A percentile compares a stretch with the other conserved stretches of the same genome.
Conservation (phyloP, 2,888 invertebrate genomes). For the Ichneumoninae sp. region DNA sequence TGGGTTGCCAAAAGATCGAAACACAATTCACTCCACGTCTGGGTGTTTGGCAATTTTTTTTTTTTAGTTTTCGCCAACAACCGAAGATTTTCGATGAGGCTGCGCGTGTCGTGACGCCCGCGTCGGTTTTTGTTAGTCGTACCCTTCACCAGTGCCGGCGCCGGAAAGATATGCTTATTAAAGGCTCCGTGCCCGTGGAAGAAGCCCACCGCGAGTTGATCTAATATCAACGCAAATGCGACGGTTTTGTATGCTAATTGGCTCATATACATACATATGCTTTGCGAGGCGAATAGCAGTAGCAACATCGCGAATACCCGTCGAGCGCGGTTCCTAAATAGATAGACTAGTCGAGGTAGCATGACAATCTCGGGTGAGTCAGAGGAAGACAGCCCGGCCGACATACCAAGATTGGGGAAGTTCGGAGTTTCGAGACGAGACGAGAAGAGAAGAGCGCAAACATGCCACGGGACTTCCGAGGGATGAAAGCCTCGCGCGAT, state of each 20-base stretch:
- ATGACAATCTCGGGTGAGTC: not conserved
- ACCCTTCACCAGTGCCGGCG: not conserved
- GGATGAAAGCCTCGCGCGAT: conserved; percentile 50
- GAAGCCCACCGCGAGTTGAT: conserved; percentile 48
- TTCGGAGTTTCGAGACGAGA: conserved; percentile 30
- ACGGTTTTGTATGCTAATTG: conserved; percentile 80
- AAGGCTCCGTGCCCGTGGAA: conserved; percentile 53
- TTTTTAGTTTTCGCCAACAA: not conserved
- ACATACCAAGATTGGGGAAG: conserved; percentile 14
- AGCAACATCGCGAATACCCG: conserved; percentile 51
- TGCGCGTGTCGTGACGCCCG: not conserved
- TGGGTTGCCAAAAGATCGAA: not conserved
- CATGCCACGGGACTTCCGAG: conserved; percentile 43
- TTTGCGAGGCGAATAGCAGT: conserved; percentile 54
- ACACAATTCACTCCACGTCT: not conserved
- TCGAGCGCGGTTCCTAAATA: conserved; percentile 69
- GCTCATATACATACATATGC: conserved; percentile 75
- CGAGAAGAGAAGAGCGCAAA: conserved; percentile 54
- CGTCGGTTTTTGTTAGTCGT: not conserved
- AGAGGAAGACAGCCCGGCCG: conserved; percentile 40
- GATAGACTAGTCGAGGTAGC: conserved; percentile 69
- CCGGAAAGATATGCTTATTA: conserved; percentile 72
- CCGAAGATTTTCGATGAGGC: not conserved
- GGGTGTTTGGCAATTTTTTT: not conserved
- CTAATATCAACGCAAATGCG: conserved; percentile 78